Conservation (phyloP, 1,140 invertebrate genomes). For the Drosophila repletoides region DNA sequence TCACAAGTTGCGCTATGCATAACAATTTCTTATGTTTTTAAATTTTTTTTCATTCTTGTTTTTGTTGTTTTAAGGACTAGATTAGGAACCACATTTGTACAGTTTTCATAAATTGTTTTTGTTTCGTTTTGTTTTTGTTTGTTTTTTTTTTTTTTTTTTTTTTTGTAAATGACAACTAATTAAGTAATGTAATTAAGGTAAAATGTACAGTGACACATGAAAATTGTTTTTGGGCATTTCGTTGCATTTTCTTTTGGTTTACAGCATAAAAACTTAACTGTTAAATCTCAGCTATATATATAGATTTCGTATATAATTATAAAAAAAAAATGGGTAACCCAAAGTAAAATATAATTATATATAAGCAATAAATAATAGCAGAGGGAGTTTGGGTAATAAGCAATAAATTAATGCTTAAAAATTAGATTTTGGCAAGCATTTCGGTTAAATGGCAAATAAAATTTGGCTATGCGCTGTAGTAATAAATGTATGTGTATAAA, state of each 20-base stretch:
- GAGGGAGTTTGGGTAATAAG: neutral
- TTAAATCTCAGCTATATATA: constrained; percentile 9
- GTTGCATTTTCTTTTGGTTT: constrained; percentile 46
- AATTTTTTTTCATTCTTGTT: constrained; percentile 1
- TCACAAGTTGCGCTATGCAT: constrained; percentile 50
- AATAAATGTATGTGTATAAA: neutral
- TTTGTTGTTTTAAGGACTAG: constrained; percentile 69
- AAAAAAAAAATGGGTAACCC: constrained; percentile 5
- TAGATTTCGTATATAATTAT: constrained; percentile 5
- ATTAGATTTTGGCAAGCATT: constrained; percentile 48
- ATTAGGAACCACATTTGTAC: constrained; percentile 82
- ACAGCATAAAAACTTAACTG: constrained; percentile 34
- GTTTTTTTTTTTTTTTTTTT: constrained; percentile 13
- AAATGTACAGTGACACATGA: constrained; percentile 62
- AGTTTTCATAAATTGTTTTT: constrained; percentile 68
- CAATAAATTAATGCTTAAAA: constrained; percentile 45
- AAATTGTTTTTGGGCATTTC: constrained; percentile 27
- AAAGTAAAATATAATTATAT: constrained; percentile 9
- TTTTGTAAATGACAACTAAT: constrained; percentile 34
- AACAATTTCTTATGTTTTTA: constrained; percentile 30
- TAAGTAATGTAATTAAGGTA: constrained; percentile 51
- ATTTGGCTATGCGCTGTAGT: constrained; percentile 19
- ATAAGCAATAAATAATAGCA: constrained; percentile 38
- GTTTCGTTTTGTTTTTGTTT: constrained; percentile 43
- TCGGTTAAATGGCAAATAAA: constrained; percentile 36